These are phyloP conservation scores for Sminthurinus aureus DNA, from an alignment of 2,888 invertebrate genomes.

Conservation along the genomic window DNA sequence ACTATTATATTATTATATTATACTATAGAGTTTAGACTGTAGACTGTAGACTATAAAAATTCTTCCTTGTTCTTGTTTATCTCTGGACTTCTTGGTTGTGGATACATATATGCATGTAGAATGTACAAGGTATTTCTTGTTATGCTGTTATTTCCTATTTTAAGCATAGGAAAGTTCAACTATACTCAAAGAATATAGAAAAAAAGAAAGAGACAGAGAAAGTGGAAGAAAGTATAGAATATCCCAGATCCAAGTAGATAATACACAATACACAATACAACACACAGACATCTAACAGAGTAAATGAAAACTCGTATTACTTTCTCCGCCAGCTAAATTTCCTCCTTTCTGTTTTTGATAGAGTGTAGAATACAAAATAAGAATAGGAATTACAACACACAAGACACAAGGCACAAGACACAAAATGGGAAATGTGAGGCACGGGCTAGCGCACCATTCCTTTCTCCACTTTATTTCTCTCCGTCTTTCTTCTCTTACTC, in stretches of 20 bases:
- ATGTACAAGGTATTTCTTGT: too few relatives aligned
- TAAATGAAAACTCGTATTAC: constrained; percentile 28
- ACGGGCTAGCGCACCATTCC: too few relatives aligned
- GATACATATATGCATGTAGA: too few relatives aligned
- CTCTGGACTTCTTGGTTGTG: neutral
- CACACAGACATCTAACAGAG: neutral
- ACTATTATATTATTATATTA: too few relatives aligned
- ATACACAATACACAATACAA: too few relatives aligned
- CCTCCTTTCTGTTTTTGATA: neutral
- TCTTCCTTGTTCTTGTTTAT: neutral
- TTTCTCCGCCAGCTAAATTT: constrained; percentile 15
- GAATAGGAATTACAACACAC: too few relatives aligned
- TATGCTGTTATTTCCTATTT: neutral
- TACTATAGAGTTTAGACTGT: too few relatives aligned
- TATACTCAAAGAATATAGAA: neutral
- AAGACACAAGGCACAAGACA: too few relatives aligned
- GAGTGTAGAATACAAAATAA: too few relatives aligned
- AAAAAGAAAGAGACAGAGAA: neutral
- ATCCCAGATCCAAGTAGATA: neutral
- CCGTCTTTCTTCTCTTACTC: neutral
- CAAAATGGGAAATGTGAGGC: too few relatives aligned
- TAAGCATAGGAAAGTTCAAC: too few relatives aligned
- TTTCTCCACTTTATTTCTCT: neutral
- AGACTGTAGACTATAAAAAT: too few relatives aligned
- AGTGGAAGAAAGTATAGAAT: neutral